Conservation (phyloP, 30 jellyfish, hydroid and myxozoan genomes). For the Clytia hemisphaerica region DNA sequence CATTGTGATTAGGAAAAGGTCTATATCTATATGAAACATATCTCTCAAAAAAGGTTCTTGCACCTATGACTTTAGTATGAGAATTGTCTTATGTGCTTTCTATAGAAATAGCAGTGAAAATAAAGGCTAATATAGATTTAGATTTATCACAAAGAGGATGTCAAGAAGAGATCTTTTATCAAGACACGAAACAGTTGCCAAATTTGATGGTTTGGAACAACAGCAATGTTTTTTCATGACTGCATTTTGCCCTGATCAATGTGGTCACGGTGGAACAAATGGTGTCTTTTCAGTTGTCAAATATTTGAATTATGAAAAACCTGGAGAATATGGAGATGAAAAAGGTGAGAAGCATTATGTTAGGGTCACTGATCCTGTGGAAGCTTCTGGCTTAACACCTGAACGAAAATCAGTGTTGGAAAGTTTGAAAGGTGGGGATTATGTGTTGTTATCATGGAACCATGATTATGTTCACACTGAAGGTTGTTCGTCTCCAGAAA, state of each 20-base stretch:
- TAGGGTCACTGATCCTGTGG: conserved; percentile 13
- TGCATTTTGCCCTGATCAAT: conserved; percentile 21
- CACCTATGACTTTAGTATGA: too few species aligned
- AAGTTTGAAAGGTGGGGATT: conserved; percentile 15
- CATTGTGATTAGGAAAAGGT: too few species aligned
- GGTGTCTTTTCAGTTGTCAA: conserved; percentile 21
- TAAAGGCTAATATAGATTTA: too few species aligned
- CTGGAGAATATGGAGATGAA: conserved; percentile 29
- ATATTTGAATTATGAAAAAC: conserved; percentile 27
- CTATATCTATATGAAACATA: too few species aligned
- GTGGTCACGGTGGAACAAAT: conserved; percentile 39
- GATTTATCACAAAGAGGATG: too few species aligned
- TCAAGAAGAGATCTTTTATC: conserved; percentile 34
- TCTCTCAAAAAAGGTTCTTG: too few species aligned
- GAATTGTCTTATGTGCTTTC: too few species aligned
- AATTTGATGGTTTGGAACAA: conserved; percentile 24
- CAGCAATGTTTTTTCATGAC: conserved; percentile 38
- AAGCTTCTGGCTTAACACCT: conserved; percentile 22
- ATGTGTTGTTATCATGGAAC: conserved; percentile 32
- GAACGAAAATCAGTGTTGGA: conserved; percentile 15
- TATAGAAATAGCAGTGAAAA: too few species aligned
- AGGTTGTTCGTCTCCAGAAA: conserved; percentile 32
- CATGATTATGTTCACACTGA: conserved; percentile 38
- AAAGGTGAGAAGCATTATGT: conserved; percentile 30
- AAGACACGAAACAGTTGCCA: conserved; percentile 18